Percentiles rank a stretch among this genome's conserved stretches.
phyloP scores from a whole-genome alignment of 1,140 invertebrate genomes.

The Triops longicaudatus region DNA sequence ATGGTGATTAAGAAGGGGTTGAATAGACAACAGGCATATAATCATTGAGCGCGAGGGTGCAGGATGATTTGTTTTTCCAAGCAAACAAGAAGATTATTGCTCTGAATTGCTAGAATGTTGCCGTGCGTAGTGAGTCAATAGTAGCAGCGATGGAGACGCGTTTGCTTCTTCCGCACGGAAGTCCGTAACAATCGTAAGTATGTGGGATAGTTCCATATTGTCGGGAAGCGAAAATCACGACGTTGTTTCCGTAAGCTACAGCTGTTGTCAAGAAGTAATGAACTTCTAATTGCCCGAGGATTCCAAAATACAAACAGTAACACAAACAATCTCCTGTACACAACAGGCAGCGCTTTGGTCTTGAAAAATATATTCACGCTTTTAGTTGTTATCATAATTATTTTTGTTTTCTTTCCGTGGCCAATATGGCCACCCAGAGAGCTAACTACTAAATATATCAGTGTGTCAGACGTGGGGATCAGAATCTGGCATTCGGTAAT shows the following conservation, averaged over 20 bases:
- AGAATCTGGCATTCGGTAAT: background rate
- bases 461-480: background rate
- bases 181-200: background rate
- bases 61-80: background rate
- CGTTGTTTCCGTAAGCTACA: background rate
- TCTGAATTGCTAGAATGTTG: background rate
- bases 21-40: background rate
- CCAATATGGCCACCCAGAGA: background rate
- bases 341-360: background rate
- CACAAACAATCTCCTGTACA: background rate
- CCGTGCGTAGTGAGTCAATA: background rate
- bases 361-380: background rate
- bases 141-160: background rate
- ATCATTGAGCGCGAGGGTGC: background rate
- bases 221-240: background rate
- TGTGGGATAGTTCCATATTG: background rate
- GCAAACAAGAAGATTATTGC: background rate
- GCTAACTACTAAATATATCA: background rate
- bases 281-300: no score
- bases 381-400: no score
- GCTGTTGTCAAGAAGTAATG: no score
- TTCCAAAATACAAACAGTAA: background rate
- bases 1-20: background rate
- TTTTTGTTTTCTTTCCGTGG: background rate
- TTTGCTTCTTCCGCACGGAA: slow-evolving; percentile 1